These are phyloP conservation scores for Hystrix brachyura DNA, from an alignment of 2,113 vertebrate species.

Conservation along the genomic window DNA sequence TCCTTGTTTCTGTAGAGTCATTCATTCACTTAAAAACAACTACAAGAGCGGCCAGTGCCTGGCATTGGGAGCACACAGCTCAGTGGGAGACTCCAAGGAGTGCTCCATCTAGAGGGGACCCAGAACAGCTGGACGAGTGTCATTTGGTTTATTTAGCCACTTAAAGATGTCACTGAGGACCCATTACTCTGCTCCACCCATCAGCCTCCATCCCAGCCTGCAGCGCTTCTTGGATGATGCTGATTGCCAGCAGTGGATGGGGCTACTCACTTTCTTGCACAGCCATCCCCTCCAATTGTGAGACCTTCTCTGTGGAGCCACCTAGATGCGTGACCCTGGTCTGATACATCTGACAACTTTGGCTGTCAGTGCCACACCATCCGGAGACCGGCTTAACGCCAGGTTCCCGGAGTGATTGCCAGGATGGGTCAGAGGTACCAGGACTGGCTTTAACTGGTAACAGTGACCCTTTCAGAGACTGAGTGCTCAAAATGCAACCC, in stretches of 20 bases:
- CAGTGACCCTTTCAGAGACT: not conserved
- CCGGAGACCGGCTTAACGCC: not conserved
- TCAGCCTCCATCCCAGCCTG: not conserved
- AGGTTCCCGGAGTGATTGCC: not conserved
- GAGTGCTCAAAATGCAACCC: too few relatives aligned
- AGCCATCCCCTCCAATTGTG: not conserved
- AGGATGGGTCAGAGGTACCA: not conserved
- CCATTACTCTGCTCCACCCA: not conserved
- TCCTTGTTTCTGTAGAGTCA: not conserved
- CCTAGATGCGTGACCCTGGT: not conserved
- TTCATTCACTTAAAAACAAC: not conserved
- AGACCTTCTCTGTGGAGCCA: not conserved
- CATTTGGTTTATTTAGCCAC: not conserved
- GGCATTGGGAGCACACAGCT: not conserved
- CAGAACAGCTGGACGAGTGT: not conserved
- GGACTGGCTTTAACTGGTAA: not conserved
- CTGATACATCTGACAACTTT: too few relatives aligned
- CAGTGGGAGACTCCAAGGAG: not conserved
- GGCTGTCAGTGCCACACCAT: not conserved
- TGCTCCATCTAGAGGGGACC: not conserved
- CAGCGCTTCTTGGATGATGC: not conserved
- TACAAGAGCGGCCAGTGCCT: not conserved
- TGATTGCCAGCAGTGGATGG: not conserved
- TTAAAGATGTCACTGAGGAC: not conserved
- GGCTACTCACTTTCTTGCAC: not conserved